Base-by-base conservation (phyloP, 2,797 vertebrate genomes). In the Anomalospiza imberbis region DNA sequence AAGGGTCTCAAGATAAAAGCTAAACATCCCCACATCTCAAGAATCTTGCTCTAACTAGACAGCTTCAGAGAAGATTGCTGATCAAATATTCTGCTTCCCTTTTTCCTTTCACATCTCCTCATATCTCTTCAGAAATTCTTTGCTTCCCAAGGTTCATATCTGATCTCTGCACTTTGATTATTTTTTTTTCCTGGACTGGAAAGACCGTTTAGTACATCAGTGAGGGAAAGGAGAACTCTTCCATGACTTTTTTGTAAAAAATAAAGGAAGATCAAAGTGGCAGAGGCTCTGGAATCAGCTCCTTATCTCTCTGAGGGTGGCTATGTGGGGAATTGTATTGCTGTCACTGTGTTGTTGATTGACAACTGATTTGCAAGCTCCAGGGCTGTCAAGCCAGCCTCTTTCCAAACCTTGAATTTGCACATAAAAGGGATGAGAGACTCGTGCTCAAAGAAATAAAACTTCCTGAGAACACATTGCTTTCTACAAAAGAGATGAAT, bases 21-120 rank as follows among this genome's bases (percentile, higher is more conserved):
- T 79, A 28, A 76, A 50, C 1, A 5, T 36, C 38, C 50, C 13
- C 13, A 82, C 38, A 61, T 86, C 74, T 84, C 78, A 65, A 62
- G 67, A 62, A 70, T 66, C 60, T 55, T 86, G 44, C 31, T 93
- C 21, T 84, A 65, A 73, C 74, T 51, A 66, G 29, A 57, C 9
- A 82, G 45, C 65, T 85, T 91, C 84, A 90, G 80, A 85, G 60
- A 80, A 78, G 29, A 66, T 71, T 78, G 38, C 66, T 70, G 71
- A 94, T 96, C 83, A 95, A 95, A 85, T 61, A 73, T 63, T 91
- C 91, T 85, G 26, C 40, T 91, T 82, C 63, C 9, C 12, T 89
- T 91, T 86, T 73, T 47, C 54, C 25, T 80, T 89, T 93, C 86
- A 87, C 51, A 62, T 91, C 32, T 89, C 45, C 36, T 85, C 53